These are phyloP conservation scores for Phocoena sinus DNA, from an alignment of 2,113 vertebrate genomes.

Conservation along the genomic window DNA sequence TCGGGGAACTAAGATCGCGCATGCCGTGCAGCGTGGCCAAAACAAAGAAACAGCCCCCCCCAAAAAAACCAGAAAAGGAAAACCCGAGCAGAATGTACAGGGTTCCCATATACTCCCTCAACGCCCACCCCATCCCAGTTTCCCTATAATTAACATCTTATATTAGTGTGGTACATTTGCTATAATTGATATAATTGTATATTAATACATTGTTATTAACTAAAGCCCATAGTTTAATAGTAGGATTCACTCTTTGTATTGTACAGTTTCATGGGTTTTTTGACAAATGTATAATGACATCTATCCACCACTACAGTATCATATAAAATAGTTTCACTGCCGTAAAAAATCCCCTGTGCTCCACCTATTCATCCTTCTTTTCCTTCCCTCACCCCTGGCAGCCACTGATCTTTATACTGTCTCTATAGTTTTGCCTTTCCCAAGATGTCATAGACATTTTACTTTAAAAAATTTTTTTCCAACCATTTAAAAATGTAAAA, in stretches of 20 bases:
- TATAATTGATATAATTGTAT: not conserved
- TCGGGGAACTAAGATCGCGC: not conserved
- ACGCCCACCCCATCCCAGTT: not conserved
- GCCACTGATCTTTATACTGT: not conserved
- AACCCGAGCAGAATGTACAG: not conserved
- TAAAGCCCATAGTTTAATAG: not conserved
- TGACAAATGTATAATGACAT: not conserved
- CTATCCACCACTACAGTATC: not conserved
- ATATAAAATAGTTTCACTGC: not conserved
- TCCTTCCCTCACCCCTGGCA: not conserved
- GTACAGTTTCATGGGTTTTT: not conserved
- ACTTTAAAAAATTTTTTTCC: not conserved
- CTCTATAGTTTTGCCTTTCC: not conserved
- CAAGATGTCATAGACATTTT: not conserved
- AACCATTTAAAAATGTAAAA: not conserved
- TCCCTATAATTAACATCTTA: not conserved
- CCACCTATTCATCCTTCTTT: not conserved
- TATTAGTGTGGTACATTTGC: rapidly evolving
- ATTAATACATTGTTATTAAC: not conserved
- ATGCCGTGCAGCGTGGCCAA: not conserved
- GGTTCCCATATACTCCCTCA: not conserved
- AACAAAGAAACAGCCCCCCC: not conserved
- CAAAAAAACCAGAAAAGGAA: not conserved
- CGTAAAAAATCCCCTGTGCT: not conserved
- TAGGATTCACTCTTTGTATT: not conserved